Evolutionary conservation across 2,888 invertebrate genomes (phyloP), one percentile per base, ranked within the genome.

Genomic region (Synanthedon tipuliformis): DNA sequence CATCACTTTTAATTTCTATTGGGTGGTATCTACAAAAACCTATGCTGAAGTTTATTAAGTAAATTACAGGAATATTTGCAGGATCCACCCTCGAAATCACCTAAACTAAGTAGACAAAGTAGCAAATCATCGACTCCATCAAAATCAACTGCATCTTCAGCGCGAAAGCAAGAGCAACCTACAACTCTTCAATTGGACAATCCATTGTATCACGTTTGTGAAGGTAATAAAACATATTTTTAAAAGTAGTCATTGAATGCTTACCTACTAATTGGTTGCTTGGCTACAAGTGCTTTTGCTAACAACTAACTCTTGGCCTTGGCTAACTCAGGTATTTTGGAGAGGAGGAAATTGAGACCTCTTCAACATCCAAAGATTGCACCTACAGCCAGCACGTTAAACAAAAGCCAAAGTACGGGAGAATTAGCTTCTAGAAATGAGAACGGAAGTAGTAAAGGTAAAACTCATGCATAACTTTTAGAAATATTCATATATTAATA

Each of bases 201-300:
- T 79, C 92, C 94, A 0, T 81, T 94, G 4, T 94, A 94, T 68
- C 94, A 94, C 71, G 92, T 94, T 50, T 94, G 94, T 68, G 94
- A 94, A 82, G 92, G 93, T 85, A 70, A 59, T 13, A 3, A 40
- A 52, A 49, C 1, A 41, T 4, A 11, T 48, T 41, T 2, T 34
- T 10, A 34, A 10, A 27, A 40, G 12, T 27, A 41, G 34, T 11
- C 13, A 45, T 13, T n/a, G 13, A n/a, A 45, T n/a, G 15, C 45
- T 41, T 48, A 15, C n/a, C 1, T 49, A 49, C 18, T 23, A 16
- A 18, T 49, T 49, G 7, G 18, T 48, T 48, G 27, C 45, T 52
- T 34, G 34, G 45, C 48, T 48, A n/a, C 5, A 50, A 16, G 8
- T 53, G 78, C 78, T 73, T 76, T 50, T 59, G 75, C 73, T 61